Base-by-base conservation (phyloP, 2,888 invertebrate species). In the Dasysyrphus albostriatus region DNA sequence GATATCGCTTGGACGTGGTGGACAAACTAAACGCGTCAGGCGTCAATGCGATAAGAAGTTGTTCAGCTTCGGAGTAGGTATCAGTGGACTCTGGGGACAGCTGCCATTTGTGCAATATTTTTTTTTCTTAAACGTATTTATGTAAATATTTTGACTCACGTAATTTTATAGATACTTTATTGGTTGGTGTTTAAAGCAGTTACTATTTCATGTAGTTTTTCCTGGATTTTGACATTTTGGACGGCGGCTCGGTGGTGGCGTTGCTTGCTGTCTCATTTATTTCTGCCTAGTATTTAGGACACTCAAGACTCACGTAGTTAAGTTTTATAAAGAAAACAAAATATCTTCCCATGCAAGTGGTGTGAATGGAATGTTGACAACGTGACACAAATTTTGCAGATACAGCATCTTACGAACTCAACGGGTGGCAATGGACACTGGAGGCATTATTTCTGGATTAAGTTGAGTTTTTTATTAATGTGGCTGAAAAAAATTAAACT, bases 21-120 rank as follows among this genome's bases (percentile, higher is more conserved):
- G 34, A 67, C 47, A 67, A 81, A 82, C 80, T 39, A 79, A 58
- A 58, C 65, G 79, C 74, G 61, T 79, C 79, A 63, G 19, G 19
- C 49, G 49, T 67, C 49, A 67, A 54, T 34, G 61, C 34, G 74
- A 56, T 78, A 78, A 78, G 54, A 67, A 14, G 49, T 49, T 32
- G 16, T 34, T 44, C 34, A 29, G 54, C 58, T 39, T 51, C 39
- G 7, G 16, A 12, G 24, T 39, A 61, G 44, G 37, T 61, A 49
- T 8, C 32, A 49, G 32, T 19, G 8, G 49, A 67, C 67, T 19
- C 14, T 10, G 4, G 14, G 14, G 14, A 67, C 67, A 67, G 67
- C 49, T 65, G 47, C 32, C 10, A 32, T 29, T 29, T 32, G 8
- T 51, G 51, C 10, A 3, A 16, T 65, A 2, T 32, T 47, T 19